These are phyloP conservation scores for Hyles vespertilio DNA, from an alignment of 1,140 invertebrate genomes.

Conservation along the genomic window DNA sequence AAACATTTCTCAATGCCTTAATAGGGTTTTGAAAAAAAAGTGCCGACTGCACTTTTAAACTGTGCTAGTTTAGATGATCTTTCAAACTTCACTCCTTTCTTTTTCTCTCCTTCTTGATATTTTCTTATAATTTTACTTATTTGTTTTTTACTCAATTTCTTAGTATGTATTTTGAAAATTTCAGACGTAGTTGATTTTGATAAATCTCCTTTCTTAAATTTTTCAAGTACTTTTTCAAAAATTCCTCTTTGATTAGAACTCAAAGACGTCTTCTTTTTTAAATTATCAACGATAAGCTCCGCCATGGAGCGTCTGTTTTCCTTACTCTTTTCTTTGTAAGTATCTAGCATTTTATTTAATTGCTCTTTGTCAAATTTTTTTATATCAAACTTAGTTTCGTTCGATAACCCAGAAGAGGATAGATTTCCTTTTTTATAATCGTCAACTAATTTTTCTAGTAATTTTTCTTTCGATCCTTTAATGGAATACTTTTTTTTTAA, in stretches of 20 bases:
- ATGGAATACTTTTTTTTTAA: conserved; percentile 29
- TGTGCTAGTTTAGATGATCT: conserved; percentile 1
- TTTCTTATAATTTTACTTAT: conserved; percentile 14
- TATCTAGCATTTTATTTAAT: conserved; percentile 27
- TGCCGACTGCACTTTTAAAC: conserved; percentile 1
- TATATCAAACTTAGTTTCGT: conserved; percentile 21
- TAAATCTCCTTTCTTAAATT: conserved; percentile 16
- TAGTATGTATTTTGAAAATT: conserved; percentile 9
- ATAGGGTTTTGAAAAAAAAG: too few relatives aligned
- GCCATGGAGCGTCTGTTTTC: conserved; percentile 11
- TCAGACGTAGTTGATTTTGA: conserved; percentile 9
- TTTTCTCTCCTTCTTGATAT: conserved; percentile 11
- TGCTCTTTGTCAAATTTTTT: conserved; percentile 28
- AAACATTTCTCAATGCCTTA: too few relatives aligned
- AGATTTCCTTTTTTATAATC: conserved; percentile 35
- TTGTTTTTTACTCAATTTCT: conserved; percentile 9
- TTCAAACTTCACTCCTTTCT: conserved; percentile 1
- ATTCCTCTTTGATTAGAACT: conserved; percentile 2
- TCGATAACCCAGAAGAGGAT: conserved; percentile 23
- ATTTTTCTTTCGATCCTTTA: conserved; percentile 25
- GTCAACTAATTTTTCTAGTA: conserved; percentile 28
- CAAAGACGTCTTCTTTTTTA: conserved; percentile 18
- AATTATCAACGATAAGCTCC: conserved; percentile 7
- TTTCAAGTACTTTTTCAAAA: conserved; percentile 17
- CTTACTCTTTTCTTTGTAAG: conserved; percentile 25